phyloP scores from a whole-genome alignment of 1,140 invertebrate species.

The Drosophila novamexicana region DNA sequence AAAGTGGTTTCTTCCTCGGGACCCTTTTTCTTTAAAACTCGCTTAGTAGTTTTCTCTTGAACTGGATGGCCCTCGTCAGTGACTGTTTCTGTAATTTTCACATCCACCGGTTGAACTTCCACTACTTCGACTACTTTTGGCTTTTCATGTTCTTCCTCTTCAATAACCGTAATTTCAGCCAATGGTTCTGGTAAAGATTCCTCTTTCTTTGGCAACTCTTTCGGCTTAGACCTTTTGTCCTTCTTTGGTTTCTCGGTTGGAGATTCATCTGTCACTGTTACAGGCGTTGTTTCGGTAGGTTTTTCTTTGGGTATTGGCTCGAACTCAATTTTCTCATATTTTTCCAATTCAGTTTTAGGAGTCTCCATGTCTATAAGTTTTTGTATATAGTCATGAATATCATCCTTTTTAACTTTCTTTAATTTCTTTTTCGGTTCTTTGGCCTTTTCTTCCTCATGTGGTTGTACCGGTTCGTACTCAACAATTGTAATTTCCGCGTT shows the following conservation, averaged over 20 bases:
- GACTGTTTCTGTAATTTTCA: slow-evolving; percentile 59
- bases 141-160: slow-evolving; percentile 52
- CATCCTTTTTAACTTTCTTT: slow-evolving; percentile 73
- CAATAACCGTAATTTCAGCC: slow-evolving; percentile 53
- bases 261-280: slow-evolving; percentile 39
- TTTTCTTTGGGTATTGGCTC: slow-evolving; percentile 67
- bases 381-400: slow-evolving; percentile 79
- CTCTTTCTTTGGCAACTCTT: slow-evolving; percentile 26
- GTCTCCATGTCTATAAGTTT: slow-evolving; percentile 78
- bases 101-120: slow-evolving; percentile 67
- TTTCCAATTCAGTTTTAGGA: slow-evolving; percentile 77
- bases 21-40: slow-evolving; percentile 81
- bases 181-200: slow-evolving; percentile 31
- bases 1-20: slow-evolving; percentile 83
- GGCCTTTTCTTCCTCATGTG: slow-evolving; percentile 53
- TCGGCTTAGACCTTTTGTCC: slow-evolving; percentile 54
- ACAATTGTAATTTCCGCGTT: slow-evolving; percentile 81
- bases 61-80: slow-evolving; percentile 71
- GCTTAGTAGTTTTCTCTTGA: slow-evolving; percentile 81
- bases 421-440: slow-evolving; percentile 69
- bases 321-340: slow-evolving; percentile 80
- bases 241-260: slow-evolving; percentile 53
- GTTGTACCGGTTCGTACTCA: slow-evolving; percentile 63
- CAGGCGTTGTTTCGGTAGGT: slow-evolving; percentile 48
- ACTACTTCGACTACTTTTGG: slow-evolving; percentile 64